These are phyloP conservation scores for Rugalucina vietnamica DNA, from an alignment of 2,888 invertebrate species.

Conservation along the genomic window DNA sequence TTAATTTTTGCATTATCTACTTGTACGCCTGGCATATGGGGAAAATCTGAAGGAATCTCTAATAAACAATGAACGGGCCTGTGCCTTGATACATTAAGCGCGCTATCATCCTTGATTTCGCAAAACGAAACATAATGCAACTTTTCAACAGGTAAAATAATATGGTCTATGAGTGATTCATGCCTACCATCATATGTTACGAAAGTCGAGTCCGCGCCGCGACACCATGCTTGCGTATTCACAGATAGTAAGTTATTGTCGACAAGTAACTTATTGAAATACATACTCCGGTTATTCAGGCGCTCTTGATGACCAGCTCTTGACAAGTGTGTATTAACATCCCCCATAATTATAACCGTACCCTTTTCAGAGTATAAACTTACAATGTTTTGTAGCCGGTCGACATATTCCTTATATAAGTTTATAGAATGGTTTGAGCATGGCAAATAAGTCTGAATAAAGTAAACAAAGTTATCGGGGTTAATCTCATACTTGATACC, in stretches of 20 bases:
- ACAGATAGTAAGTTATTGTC: background rate
- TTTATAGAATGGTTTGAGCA: background rate
- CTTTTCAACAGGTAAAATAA: background rate
- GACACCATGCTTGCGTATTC: background rate
- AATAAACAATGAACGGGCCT: background rate
- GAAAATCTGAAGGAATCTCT: background rate
- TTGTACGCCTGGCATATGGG: background rate
- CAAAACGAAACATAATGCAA: background rate
- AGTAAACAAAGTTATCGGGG: background rate
- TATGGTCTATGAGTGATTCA: slow-evolving; percentile 13
- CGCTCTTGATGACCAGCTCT: background rate
- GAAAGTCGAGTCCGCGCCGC: background rate
- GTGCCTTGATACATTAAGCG: slow-evolving; percentile 12
- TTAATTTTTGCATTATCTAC: background rate
- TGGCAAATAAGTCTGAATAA: background rate
- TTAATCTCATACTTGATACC: background rate
- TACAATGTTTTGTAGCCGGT: background rate
- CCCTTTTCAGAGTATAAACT: background rate
- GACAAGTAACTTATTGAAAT: background rate
- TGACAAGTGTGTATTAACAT: background rate
- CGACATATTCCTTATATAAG: background rate
- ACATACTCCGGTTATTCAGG: background rate
- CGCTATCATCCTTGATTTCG: slow-evolving; percentile 3
- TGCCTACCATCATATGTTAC: background rate
- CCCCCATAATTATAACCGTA: background rate